These are phyloP conservation scores for Meriones unguiculatus DNA, from an alignment of 2,113 vertebrate genomes.

Conservation along the genomic window DNA sequence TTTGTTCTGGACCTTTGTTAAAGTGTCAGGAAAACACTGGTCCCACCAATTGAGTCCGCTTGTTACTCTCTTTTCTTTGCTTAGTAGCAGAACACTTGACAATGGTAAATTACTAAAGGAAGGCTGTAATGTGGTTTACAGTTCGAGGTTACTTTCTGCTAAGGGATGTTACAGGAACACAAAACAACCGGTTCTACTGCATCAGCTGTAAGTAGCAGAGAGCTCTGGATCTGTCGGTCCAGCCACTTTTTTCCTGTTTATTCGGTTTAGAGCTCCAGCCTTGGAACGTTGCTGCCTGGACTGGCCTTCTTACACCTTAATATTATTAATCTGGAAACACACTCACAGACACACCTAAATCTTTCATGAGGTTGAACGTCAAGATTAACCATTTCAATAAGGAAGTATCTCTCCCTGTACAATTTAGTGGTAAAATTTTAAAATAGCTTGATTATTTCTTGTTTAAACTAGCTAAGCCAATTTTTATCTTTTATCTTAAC, in stretches of 20 bases:
- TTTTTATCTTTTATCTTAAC: not conserved
- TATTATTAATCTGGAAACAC: not conserved
- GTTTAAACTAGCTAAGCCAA: not conserved
- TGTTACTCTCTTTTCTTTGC: not conserved
- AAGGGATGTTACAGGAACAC: not conserved
- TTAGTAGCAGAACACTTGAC: not conserved
- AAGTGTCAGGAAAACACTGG: not conserved
- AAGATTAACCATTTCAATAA: not conserved
- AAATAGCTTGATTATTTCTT: not conserved
- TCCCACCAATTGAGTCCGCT: not conserved
- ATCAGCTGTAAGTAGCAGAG: not conserved
- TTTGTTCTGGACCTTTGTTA: not conserved
- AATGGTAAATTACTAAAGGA: not conserved
- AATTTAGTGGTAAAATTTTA: not conserved
- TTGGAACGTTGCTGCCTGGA: no score
- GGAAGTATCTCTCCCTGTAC: not conserved
- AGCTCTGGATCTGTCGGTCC: rapidly evolving
- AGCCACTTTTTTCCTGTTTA: not conserved
- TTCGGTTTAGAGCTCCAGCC: not conserved
- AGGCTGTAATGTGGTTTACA: not conserved
- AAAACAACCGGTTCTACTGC: not conserved
- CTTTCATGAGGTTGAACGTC: not conserved
- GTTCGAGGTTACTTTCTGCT: not conserved
- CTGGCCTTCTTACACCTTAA: not conserved
- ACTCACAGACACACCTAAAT: not conserved